Percentiles rank a stretch among this genome's conserved stretches.
These are phyloP conservation scores for Xanthorhoe designata DNA, from an alignment of 2,888 invertebrate genomes.

Conservation along the genomic window DNA sequence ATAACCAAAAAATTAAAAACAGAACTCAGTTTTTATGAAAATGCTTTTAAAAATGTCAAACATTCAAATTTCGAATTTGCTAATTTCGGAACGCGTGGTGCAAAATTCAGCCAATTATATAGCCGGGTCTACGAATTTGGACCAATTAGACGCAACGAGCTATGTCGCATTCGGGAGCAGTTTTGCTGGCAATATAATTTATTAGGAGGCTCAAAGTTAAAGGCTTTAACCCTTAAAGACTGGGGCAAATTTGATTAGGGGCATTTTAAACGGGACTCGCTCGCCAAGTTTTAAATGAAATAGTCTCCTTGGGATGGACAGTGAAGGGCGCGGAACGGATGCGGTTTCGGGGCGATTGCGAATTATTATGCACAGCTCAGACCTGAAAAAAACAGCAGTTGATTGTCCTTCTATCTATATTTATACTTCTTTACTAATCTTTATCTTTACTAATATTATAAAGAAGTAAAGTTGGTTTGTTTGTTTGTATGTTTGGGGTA, in stretches of 20 bases:
- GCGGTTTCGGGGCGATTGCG: not conserved
- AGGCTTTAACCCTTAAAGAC: constrained; percentile 83
- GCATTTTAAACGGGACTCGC: constrained; percentile 77
- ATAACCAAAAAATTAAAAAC: too few species aligned
- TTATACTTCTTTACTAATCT: too few species aligned
- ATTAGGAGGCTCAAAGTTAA: constrained; percentile 83
- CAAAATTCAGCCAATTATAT: constrained; percentile 78
- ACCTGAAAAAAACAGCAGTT: not conserved
- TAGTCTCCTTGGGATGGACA: constrained; percentile 44
- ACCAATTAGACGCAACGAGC: constrained; percentile 85
- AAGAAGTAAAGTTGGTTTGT: too few species aligned
- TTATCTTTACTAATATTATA: too few species aligned
- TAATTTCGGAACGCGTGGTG: constrained; percentile 76
- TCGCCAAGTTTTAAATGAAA: constrained; percentile 76
- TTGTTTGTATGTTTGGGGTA: too few species aligned
- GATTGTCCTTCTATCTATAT: too few species aligned
- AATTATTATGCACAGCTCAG: not conserved
- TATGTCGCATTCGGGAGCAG: constrained; percentile 83
- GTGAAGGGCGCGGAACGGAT: not conserved
- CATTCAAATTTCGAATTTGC: constrained; percentile 75
- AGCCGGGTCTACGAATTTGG: constrained; percentile 80
- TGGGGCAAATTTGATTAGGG: constrained; percentile 83
- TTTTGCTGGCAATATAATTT: constrained; percentile 85
- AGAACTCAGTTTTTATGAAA: not conserved
- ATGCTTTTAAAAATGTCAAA: constrained; percentile 39